These are phyloP conservation scores for Onychomys arenicola DNA, from an alignment of 2,797 vertebrate species.

Conservation along the genomic window DNA sequence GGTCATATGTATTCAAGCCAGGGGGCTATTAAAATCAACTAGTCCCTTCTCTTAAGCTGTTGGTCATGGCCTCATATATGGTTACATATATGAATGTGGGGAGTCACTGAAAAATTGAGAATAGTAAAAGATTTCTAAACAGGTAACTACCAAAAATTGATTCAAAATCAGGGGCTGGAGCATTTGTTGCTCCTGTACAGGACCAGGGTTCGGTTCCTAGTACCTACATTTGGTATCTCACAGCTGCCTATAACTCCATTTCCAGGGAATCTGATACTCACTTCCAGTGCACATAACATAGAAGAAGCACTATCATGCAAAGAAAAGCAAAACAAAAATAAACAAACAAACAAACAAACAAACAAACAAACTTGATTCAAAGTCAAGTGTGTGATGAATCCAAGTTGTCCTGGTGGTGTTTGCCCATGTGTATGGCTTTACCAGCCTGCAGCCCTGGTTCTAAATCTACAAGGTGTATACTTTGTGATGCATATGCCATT, in stretches of 20 bases:
- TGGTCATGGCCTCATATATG: background rate
- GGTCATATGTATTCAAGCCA: no score
- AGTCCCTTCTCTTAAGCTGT: background rate
- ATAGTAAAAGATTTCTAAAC: background rate
- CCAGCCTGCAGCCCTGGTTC: background rate
- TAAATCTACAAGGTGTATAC: background rate
- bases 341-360: background rate
- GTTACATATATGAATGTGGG: background rate
- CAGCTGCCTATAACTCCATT: background rate
- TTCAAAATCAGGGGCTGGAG: background rate
- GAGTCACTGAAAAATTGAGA: background rate
- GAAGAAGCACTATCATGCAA: background rate
- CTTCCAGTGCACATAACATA: background rate
- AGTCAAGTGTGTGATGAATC: background rate
- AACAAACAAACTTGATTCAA: background rate
- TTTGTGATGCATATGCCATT: background rate
- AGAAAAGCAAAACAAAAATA: background rate
- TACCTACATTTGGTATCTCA: background rate
- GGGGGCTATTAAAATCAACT: background rate
- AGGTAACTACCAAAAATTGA: background rate
- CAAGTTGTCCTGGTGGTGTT: background rate
- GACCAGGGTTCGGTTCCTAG: background rate
- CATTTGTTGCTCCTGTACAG: background rate
- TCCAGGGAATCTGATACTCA: background rate
- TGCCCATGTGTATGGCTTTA: background rate